Evolutionary conservation across 2,113 vertebrate species (phyloP).

Genomic region (Gyps fulvus): DNA sequence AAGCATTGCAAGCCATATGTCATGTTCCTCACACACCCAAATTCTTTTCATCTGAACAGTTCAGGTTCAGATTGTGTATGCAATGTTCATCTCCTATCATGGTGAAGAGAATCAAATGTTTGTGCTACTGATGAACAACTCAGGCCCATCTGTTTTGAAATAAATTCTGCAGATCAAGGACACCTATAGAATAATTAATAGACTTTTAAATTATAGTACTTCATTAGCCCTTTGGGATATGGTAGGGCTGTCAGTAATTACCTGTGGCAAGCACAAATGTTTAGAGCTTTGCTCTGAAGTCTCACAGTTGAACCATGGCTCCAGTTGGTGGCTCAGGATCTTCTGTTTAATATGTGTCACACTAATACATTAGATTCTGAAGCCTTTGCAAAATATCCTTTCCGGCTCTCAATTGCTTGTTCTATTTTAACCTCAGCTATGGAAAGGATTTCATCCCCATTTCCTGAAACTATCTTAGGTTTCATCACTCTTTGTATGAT

Average conservation of each 20-base stretch:
- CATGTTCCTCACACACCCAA: background rate
- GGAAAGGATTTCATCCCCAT: background rate
- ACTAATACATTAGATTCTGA: background rate
- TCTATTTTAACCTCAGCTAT: background rate
- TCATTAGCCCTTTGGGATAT: background rate
- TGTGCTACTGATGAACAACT: background rate
- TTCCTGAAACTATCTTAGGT: background rate
- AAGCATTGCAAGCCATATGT: background rate
- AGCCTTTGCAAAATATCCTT: background rate
- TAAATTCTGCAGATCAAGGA: background rate
- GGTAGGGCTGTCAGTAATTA: background rate
- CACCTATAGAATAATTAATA: background rate
- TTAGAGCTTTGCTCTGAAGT: background rate
- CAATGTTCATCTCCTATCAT: background rate
- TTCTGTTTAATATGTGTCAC: background rate
- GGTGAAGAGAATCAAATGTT: background rate
- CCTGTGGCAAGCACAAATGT: background rate
- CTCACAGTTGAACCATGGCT: background rate
- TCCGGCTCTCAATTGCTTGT: background rate
- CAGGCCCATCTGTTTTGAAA: background rate
- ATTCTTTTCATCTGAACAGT: background rate
- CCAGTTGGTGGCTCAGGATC: background rate
- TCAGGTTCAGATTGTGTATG: background rate
- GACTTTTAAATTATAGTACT: background rate
- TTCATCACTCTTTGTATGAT: background rate